Percentiles rank a stretch among this genome's conserved stretches.
These are phyloP conservation scores for Littorina saxatilis DNA, from an alignment of 1,140 invertebrate species.

Conservation along the genomic window DNA sequence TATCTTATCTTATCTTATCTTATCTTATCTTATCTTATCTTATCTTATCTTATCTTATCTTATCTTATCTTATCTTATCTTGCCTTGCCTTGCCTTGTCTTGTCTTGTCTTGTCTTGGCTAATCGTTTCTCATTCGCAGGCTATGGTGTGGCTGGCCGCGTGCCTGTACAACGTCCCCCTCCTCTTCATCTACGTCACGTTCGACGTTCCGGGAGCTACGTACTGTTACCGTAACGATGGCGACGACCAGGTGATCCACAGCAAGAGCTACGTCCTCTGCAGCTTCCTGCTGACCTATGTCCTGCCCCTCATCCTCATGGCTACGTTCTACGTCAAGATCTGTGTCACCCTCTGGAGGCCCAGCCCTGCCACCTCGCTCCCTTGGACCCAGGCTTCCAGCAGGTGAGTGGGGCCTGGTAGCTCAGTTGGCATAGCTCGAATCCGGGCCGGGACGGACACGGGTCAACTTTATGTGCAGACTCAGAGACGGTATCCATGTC, in stretches of 20 bases:
- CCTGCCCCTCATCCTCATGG: slow-evolving; percentile 86
- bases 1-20: too few species aligned
- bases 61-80: too few species aligned
- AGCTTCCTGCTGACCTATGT: slow-evolving; percentile 79
- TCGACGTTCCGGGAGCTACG: slow-evolving; percentile 30
- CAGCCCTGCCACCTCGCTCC: slow-evolving; percentile 26
- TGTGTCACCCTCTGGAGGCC: slow-evolving; percentile 63
- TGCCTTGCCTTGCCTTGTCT: too few species aligned
- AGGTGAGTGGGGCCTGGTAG: too few species aligned
- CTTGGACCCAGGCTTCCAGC: not conserved
- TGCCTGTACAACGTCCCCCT: slow-evolving; percentile 57
- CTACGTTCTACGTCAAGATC: slow-evolving; percentile 84
- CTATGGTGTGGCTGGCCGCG: slow-evolving; percentile 54
- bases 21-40: too few species aligned
- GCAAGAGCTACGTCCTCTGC: slow-evolving; percentile 43
- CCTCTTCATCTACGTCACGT: slow-evolving; percentile 56
- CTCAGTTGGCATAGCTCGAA: too few species aligned
- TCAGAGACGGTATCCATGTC: too few species aligned
- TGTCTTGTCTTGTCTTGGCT: too few species aligned
- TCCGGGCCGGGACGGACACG: too few species aligned
- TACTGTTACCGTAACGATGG: slow-evolving; percentile 49
- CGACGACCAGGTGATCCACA: slow-evolving; percentile 37
- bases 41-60: too few species aligned
- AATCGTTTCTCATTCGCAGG: not conserved
- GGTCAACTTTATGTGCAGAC: too few species aligned